A percentile compares a stretch with the other conserved stretches of the same genome.
These are phyloP conservation scores for Stenchaetothrips biformis DNA, from an alignment of 2,888 invertebrate genomes.

Conservation along the genomic window DNA sequence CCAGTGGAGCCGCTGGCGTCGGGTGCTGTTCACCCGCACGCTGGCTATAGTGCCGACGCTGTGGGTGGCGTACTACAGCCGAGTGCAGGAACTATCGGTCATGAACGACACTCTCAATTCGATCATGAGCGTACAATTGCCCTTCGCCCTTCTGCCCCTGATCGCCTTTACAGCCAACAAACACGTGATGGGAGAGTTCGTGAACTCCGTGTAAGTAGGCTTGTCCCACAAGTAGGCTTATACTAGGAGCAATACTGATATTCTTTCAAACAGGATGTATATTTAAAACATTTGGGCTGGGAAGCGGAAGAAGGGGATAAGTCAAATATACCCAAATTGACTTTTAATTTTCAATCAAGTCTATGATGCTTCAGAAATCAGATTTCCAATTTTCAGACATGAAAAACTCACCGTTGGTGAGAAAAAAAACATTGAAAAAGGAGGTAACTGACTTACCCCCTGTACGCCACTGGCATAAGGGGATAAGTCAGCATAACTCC, in stretches of 20 bases:
- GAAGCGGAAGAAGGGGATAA: too few relatives aligned
- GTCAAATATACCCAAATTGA: too few relatives aligned
- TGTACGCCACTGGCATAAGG: too few relatives aligned
- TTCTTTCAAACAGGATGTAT: background rate
- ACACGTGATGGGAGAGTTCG: conserved; percentile 77
- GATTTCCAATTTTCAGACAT: too few relatives aligned
- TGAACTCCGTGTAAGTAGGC: conserved; percentile 68
- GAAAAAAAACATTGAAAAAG: too few relatives aligned
- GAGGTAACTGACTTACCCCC: too few relatives aligned
- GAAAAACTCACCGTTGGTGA: too few relatives aligned
- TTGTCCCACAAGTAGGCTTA: conserved; percentile 2
- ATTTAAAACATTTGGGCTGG: too few relatives aligned
- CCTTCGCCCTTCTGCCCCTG: conserved; percentile 79
- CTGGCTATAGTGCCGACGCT: conserved; percentile 74
- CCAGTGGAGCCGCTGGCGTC: conserved; percentile 78
- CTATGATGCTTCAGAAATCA: too few relatives aligned
- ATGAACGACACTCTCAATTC: conserved; percentile 85
- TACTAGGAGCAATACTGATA: background rate
- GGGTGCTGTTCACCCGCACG: conserved; percentile 74
- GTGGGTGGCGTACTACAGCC: conserved; percentile 60
- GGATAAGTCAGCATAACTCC: too few relatives aligned
- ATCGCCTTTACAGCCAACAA: conserved; percentile 76
- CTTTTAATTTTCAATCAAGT: too few relatives aligned
- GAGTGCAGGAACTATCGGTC: conserved; percentile 62
- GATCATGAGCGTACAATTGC: conserved; percentile 78